Percentiles rank a stretch among this genome's conserved stretches.
These are phyloP conservation scores for Lagodon rhomboides DNA, from an alignment of 2,797 vertebrate genomes.

Conservation along the genomic window DNA sequence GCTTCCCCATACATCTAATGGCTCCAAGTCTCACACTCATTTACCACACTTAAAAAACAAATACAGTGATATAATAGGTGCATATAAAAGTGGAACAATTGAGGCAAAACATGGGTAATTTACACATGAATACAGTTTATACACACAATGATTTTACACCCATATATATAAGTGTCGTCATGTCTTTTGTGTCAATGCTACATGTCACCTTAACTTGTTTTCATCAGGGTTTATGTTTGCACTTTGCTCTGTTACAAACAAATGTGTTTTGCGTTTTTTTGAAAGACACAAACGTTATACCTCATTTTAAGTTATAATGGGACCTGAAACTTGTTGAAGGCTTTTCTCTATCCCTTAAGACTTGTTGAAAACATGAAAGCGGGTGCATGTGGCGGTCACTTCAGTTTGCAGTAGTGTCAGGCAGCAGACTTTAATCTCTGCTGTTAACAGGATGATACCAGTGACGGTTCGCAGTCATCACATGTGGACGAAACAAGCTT, in stretches of 20 bases:
- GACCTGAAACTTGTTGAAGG: not conserved
- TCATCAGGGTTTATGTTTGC: not conserved
- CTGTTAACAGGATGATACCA: slow-evolving; percentile 5
- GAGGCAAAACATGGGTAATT: not conserved
- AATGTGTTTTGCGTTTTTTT: slow-evolving; percentile 12
- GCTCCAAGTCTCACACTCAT: not conserved
- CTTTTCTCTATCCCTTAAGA: not conserved
- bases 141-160: slow-evolving; percentile 3
- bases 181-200: not conserved
- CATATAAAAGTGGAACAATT: not conserved
- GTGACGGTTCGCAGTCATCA: slow-evolving; percentile 16
- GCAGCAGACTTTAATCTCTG: not conserved
- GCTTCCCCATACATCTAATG: not conserved
- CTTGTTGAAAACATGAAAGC: not conserved
- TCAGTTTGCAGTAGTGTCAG: slow-evolving; percentile 10
- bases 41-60: slow-evolving; percentile 10
- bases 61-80: slow-evolving; percentile 3
- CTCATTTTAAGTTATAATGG: not conserved
- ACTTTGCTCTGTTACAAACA: not conserved
- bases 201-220: not conserved
- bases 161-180: slow-evolving; percentile 4
- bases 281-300: slow-evolving; percentile 14
- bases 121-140: slow-evolving; percentile 8
- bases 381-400: not conserved
- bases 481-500: not conserved